Conservation (phyloP, 2,888 invertebrate genomes). For the Horisme vitalbata region DNA sequence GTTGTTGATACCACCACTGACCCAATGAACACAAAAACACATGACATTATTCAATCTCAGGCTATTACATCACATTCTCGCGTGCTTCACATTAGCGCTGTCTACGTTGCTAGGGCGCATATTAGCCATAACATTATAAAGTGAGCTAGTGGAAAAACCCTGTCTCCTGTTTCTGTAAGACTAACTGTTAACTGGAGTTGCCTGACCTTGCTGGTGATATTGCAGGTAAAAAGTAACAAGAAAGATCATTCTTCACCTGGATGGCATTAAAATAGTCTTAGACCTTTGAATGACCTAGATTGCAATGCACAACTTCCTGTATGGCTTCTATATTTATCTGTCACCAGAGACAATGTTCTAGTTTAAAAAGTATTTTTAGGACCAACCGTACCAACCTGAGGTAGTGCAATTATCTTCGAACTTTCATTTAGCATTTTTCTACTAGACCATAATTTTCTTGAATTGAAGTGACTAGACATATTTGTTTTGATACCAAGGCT, state of each 20-base stretch:
- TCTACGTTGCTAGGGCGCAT: constrained; percentile 61
- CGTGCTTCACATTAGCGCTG: constrained; percentile 53
- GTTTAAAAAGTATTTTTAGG: constrained; percentile 38
- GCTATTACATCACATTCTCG: constrained; percentile 71
- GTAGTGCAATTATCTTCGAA: constrained; percentile 26
- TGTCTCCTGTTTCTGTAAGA: constrained; percentile 31
- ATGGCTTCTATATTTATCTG: constrained; percentile 66
- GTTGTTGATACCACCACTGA: constrained; percentile 78
- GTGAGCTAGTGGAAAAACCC: constrained; percentile 8
- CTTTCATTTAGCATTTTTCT: constrained; percentile 21
- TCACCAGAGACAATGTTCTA: constrained; percentile 59
- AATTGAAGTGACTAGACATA: constrained; percentile 13
- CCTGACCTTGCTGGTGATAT: constrained; percentile 23
- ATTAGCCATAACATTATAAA: constrained; percentile 54
- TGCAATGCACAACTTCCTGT: constrained; percentile 61
- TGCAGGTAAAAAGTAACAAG: not conserved
- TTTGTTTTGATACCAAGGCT: constrained; percentile 45
- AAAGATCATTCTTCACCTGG: too few species aligned
- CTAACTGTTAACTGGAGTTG: constrained; percentile 35
- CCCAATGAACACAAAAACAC: constrained; percentile 78
- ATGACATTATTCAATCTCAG: constrained; percentile 54
- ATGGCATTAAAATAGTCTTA: constrained; percentile 57
- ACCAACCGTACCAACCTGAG: too few species aligned
- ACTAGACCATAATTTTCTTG: too few species aligned
- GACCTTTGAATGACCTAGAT: constrained; percentile 72